Evolutionary conservation across 37 sponge, comb jelly and placozoan species (phyloP), one percentile per base, ranked within the genome.

Genomic region (Oopsacas minuta): DNA sequence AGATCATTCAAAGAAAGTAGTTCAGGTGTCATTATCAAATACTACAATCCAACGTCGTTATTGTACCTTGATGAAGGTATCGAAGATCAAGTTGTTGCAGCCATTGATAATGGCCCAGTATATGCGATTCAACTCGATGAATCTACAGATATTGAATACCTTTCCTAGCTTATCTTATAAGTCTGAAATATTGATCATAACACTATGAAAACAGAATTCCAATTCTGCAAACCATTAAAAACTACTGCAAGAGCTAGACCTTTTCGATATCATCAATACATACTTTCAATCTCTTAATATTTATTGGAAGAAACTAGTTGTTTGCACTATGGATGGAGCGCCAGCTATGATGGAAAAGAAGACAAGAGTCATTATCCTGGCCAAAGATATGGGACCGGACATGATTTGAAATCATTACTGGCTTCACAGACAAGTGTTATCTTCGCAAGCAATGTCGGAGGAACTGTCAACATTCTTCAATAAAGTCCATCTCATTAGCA

Each of bases 401-500:
- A 32, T 61, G 22, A 61, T 61, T 61, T 25, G 75, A 34, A 61
- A 61, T 34, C 75, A 61, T n/a, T 61, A 34, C 28, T 61, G 75
- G 22, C 75, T 61, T 61, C 75, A 61, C 28, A 61, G 75, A 61
- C 75, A 61, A 61, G 75, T 61, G 28, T 61, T 61, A 61, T 61
- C 75, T 61, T 61, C 75, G 28, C 22, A 61, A 34, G 75, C 75
- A 61, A 61, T 61, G 75, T n/a, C 30, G 22, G 75, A 34, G 22
- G 75, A 61, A 61, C 75, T 61, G 32, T 25, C 5, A 61, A 61
- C 75, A 25, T 32, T 34, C 28, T 61, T 61, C 20, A n/a, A 61
- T n/a, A n/a, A n/a, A n/a, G n/a, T n/a, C n/a, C n/a, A n/a, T n/a
- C n/a, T n/a, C n/a, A n/a, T n/a, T n/a, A n/a, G n/a, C n/a, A n/a